These are phyloP conservation scores for Knipowitschia caucasica DNA, from an alignment of 2,797 vertebrate genomes.

Conservation along the genomic window DNA sequence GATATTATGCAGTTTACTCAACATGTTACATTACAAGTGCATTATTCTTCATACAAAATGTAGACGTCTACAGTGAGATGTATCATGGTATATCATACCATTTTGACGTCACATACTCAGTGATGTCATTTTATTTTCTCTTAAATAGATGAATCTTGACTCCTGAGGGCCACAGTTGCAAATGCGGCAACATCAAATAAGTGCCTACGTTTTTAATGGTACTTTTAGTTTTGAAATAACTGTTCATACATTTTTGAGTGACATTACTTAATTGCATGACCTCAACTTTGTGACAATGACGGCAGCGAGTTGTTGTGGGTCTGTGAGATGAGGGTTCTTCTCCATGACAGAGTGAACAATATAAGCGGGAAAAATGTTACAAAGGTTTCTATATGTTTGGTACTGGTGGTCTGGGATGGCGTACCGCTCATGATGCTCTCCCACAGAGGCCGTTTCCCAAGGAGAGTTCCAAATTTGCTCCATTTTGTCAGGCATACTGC, in stretches of 20 bases:
- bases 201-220: conserved; percentile 43
- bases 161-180: conserved; percentile 69
- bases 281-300: conserved; percentile 94
- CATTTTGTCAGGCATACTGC: conserved; percentile 99
- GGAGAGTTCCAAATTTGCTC: conserved; percentile 96
- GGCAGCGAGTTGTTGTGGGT: conserved; percentile 95
- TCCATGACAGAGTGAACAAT: conserved; percentile 97
- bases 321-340: conserved; percentile 95
- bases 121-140: conserved; percentile 30
- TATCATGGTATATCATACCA: conserved; percentile 32
- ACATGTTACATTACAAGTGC: conserved; percentile 29
- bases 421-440: conserved; percentile 86
- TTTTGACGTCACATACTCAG: conserved; percentile 19
- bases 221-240: conserved; percentile 15
- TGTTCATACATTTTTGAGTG: conserved; percentile 14
- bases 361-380: conserved; percentile 96
- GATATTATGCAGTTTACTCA: conserved; percentile 39
- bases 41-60: conserved; percentile 38
- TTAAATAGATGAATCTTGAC: conserved; percentile 40
- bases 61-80: conserved; percentile 28
- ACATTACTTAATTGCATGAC: conserved; percentile 74
- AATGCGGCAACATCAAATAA: conserved; percentile 52
- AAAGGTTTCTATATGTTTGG: conserved; percentile 98
- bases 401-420: conserved; percentile 94
- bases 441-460: conserved; percentile 80